Evolutionary conservation across 2,113 vertebrate species (phyloP), one percentile per base, ranked within the genome.

Genomic region (Sinocyclocheilus anophthalmus): DNA sequence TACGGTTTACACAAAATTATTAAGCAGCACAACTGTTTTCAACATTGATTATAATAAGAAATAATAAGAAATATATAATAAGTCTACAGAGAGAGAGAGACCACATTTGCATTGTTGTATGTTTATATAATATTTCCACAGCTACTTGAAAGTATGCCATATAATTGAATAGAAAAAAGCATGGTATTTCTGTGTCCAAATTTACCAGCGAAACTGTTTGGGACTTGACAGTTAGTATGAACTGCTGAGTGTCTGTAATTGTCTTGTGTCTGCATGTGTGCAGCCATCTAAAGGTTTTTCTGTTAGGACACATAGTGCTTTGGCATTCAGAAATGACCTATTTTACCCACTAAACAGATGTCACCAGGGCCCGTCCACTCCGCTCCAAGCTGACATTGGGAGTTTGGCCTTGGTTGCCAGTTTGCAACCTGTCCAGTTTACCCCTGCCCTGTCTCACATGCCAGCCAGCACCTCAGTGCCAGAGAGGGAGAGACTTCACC

Each of bases 311-410:
- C 26, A 37, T 82, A 81, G 70, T 81, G 79, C 22, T 69, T 76
- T 45, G 81, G 89, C 88, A 86, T 84, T 84, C 81, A 77, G 86
- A 90, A 85, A 53, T 42, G 77, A 84, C 84, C 88, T 83, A 79
- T 20, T 33, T 59, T 87, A 83, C 76, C 88, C 86, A 83, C 81
- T 80, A 89, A 92, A 90, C 94, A 94, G 93, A 94, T 93, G 92
- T 91, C 91, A 92, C 89, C 80, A 78, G 88, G 89, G 84, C 82
- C 84, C 75, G 30, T 76, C 78, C 83, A 85, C 78, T 42, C 87
- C 48, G 86, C 86, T 87, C 91, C 91, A 90, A 84, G 55, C 90
- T 91, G 90, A 92, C 92, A 88, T 90, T 91, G 88, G 90, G 86
- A 83, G 76, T 84, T 89, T 90, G 92, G 90, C 92, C 89, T 73